A percentile compares a stretch with the other conserved stretches of the same genome.
Conservation (phyloP, 1,140 invertebrate genomes). For the Pararge aegeria region DNA sequence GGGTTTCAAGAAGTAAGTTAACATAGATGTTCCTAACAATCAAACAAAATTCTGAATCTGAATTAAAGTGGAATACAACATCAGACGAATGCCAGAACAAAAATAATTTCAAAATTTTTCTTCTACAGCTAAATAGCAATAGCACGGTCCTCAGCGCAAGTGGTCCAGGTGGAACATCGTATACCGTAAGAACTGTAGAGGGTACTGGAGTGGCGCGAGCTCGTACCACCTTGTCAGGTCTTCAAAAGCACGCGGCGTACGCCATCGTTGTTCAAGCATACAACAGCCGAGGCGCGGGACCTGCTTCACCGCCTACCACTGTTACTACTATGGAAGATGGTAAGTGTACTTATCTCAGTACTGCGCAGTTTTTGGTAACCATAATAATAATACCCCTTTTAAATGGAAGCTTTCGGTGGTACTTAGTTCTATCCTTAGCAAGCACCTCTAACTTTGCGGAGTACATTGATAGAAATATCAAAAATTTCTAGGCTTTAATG, state of each 20-base stretch:
- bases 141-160: slow-evolving; percentile 64
- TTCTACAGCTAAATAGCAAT: slow-evolving; percentile 61
- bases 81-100: neutral
- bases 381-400: too few relatives aligned
- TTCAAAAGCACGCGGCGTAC: slow-evolving; percentile 94
- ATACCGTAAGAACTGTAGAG: slow-evolving; percentile 87
- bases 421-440: too few relatives aligned
- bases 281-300: slow-evolving; percentile 94
- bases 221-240: slow-evolving; percentile 81
- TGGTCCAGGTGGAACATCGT: slow-evolving; percentile 76
- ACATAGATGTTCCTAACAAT: too few relatives aligned
- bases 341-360: slow-evolving; percentile 65
- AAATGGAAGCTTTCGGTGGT: too few relatives aligned
- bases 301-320: slow-evolving; percentile 89
- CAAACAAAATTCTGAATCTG: too few relatives aligned
- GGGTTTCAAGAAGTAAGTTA: slow-evolving; percentile 87
- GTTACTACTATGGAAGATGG: slow-evolving; percentile 94
- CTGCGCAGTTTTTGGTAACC: neutral
- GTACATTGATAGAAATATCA: too few relatives aligned
- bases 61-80: neutral
- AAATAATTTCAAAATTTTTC: neutral
- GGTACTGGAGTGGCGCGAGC: slow-evolving; percentile 82
- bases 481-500: too few relatives aligned
- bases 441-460: too few relatives aligned
- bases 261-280: slow-evolving; percentile 95